Percentiles rank a stretch among this genome's conserved stretches.
phyloP scores from a whole-genome alignment of 2,797 vertebrate species.

The Kryptopterus vitreolus region DNA sequence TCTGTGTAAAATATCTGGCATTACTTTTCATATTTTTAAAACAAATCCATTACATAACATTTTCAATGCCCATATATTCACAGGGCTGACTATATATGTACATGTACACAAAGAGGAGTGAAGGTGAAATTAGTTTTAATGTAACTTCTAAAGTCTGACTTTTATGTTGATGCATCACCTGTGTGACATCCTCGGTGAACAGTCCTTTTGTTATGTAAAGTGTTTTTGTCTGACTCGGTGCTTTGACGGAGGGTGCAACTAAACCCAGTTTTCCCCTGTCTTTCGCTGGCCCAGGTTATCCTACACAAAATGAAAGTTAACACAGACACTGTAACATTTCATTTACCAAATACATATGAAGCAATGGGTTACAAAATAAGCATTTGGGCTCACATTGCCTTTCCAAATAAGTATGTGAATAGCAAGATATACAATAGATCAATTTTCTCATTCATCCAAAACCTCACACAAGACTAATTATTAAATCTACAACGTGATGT shows the following conservation, averaged over 20 bases:
- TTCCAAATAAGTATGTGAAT: neutral
- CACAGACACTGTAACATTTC: neutral
- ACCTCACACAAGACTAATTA: no score
- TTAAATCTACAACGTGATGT: no score
- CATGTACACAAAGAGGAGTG: neutral
- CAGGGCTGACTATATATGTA: no score
- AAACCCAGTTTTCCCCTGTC: constrained; percentile 80
- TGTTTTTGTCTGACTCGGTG: constrained; percentile 67
- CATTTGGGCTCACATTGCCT: no score
- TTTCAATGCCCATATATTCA: no score
- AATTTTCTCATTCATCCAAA: neutral
- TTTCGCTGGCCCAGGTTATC: constrained; percentile 78
- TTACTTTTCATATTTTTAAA: no score
- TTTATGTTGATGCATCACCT: constrained; percentile 57
- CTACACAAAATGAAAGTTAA: constrained; percentile 58
- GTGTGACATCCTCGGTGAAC: constrained; percentile 79
- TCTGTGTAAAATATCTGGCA: no score
- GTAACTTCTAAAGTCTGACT: neutral
- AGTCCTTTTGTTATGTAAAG: constrained; percentile 72
- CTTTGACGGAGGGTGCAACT: constrained; percentile 73
- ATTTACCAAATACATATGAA: neutral
- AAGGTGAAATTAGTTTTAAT: neutral
- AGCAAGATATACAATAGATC: neutral
- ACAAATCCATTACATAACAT: no score
- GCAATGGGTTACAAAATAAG: neutral